Evolutionary conservation across 2,797 vertebrate species (phyloP).

Genomic region (Pipistrellus nathusii): DNA sequence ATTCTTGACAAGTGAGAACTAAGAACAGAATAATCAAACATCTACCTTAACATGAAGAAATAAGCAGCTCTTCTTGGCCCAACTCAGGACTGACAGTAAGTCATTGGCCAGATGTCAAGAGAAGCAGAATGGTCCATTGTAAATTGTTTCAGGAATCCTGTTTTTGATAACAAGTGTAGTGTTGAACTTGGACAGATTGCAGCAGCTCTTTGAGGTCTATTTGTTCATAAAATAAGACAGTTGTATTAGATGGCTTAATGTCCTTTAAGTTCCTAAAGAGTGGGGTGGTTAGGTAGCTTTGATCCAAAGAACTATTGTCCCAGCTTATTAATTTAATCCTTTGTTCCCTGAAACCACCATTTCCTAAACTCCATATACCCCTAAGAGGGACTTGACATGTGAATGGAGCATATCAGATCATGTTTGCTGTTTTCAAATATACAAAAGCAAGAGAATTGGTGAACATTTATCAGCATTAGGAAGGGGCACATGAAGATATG

Average conservation of each 20-base stretch:
- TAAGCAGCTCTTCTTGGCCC: background rate
- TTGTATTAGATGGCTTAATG: background rate
- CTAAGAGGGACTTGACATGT: background rate
- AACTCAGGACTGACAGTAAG: conserved; percentile 1
- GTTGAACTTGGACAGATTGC: background rate
- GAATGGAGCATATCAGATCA: background rate
- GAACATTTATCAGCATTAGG: background rate
- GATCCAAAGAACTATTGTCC: background rate
- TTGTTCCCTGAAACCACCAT: background rate
- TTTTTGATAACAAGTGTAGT: background rate
- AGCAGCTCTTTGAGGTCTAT: background rate
- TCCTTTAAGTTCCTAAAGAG: background rate
- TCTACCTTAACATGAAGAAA: background rate
- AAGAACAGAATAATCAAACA: background rate
- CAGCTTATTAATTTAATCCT: background rate
- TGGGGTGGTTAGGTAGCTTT: background rate
- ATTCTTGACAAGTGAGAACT: background rate
- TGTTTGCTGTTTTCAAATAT: background rate
- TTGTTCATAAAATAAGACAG: background rate
- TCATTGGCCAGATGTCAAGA: background rate
- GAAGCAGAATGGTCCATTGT: background rate
- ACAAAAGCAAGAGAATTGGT: background rate
- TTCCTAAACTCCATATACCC: background rate
- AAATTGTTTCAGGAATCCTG: background rate
- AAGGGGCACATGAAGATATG: background rate